Base-by-base conservation (phyloP, 2,113 vertebrate species). In the Salvelinus alpinus region DNA sequence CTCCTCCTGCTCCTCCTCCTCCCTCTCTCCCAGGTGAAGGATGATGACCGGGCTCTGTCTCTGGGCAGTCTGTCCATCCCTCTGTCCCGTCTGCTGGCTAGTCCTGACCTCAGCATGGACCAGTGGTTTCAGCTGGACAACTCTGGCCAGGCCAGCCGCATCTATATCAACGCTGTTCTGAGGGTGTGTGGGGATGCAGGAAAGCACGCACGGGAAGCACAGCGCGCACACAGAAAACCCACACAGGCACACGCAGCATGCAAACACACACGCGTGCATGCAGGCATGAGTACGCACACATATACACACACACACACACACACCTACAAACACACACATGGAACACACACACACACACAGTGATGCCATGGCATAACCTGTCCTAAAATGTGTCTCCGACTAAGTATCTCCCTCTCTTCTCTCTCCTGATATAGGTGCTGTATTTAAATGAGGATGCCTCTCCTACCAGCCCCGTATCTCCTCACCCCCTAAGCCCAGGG, bases 91-190 rank as follows among this genome's bases (percentile, higher is more conserved):
- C 78, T 98, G 69, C 89, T 98, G 25, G 87, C 78, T 0, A 86
- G 88, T n/a, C 80, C 93, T 0, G 92, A 95, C 24, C 93, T 98
- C 77, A 94, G 90, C 51, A 83, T 97, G 90, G 95, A 95, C 76
- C 95, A 97, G 84, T 96, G 95, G 94, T 98, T 97, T 87, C 95
- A 94, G 76, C 92, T 98, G 75, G 93, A 94, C 64, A 88, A 89
- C 77, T 95, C 95, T 5, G 95, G 93, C 47, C 85, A 88, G 1
- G 91, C 92, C 82, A 96, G 96, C 80, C 94, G 95, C 60, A 94
- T 98, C 80, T 95, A 94, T 81, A 80, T 96, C 88, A 97, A 95
- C 72, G 78, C 94, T 34, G 91, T 97, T 44, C 92, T 98, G 80
- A 86, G 96, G 95, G 96, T 98, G 87, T 64, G 91, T 86, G 5